Percentiles rank a stretch among this genome's conserved stretches.
Evolutionary conservation across 2,113 vertebrate species (phyloP).

Genomic region (Herpailurus yagouaroundi): DNA sequence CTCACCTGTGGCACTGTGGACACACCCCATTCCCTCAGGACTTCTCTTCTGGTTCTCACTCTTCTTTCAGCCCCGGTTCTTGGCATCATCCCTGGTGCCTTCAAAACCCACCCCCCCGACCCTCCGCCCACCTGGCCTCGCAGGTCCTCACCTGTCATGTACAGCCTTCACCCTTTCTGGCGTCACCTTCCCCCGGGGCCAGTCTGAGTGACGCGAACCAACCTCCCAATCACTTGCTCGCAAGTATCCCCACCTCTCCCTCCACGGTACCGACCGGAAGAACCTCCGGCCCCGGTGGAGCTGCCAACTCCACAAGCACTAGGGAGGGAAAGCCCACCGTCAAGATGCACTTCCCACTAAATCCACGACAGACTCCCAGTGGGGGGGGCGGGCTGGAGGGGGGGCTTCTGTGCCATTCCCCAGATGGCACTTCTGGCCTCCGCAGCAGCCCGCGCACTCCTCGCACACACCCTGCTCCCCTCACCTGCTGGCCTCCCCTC

Average conservation of each 20-base stretch:
- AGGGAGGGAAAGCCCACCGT: background rate
- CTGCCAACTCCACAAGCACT: accelerated
- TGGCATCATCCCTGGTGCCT: background rate
- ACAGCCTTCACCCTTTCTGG: background rate
- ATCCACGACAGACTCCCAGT: accelerated
- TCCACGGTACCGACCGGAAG: accelerated
- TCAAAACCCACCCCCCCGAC: background rate
- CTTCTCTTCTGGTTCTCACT: background rate
- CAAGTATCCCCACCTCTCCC: background rate
- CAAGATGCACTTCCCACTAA: background rate
- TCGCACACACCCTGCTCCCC: background rate
- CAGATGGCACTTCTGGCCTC: background rate
- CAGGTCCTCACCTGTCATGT: background rate
- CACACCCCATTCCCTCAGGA: background rate
- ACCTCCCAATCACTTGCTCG: background rate
- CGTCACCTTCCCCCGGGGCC: background rate
- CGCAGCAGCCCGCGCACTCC: too few species aligned
- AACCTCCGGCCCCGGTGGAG: background rate
- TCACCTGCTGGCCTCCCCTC: background rate
- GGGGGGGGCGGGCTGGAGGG: accelerated
- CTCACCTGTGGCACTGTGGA: background rate
- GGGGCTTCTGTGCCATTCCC: background rate
- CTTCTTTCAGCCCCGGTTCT: background rate
- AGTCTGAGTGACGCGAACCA: background rate
- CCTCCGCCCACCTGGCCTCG: background rate